Conservation (phyloP, 2,888 invertebrate genomes). For the Fissipunctia ypsillon region DNA sequence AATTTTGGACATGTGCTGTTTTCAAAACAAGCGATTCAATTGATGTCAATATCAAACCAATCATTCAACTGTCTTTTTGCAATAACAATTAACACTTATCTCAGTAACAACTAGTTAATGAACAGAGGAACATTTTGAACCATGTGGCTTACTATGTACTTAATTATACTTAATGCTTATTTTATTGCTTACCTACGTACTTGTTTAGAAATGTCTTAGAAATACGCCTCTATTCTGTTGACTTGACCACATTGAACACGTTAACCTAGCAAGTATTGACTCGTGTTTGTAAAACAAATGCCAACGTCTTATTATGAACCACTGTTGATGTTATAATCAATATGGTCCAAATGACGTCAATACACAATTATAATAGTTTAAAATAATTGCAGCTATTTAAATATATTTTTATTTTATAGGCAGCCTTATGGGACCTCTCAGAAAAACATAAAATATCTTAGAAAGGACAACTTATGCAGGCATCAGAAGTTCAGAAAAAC, state of each 20-base stretch:
- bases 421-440: not conserved
- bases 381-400: conserved; percentile 7
- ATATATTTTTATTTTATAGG: not conserved
- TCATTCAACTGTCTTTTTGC: conserved; percentile 17
- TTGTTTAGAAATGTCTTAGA: conserved; percentile 44
- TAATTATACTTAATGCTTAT: conserved; percentile 5
- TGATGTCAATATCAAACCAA: conserved; percentile 26
- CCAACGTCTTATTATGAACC: conserved; percentile 36
- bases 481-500: no score
- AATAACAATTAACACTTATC: conserved; percentile 29
- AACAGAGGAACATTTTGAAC: conserved; percentile 10
- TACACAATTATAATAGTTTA: conserved; percentile 11
- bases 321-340: conserved; percentile 12
- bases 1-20: no score
- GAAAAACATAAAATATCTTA: not conserved
- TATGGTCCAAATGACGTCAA: conserved; percentile 35
- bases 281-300: conserved; percentile 43
- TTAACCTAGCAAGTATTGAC: conserved; percentile 45
- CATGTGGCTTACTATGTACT: not conserved
- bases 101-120: conserved; percentile 17
- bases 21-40: no score
- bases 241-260: conserved; percentile 21
- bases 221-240: conserved; percentile 29
- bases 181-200: conserved; percentile 8
- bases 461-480: not conserved